phyloP scores from a whole-genome alignment of 2,888 invertebrate genomes.

The Disparrhopalites patrizii region DNA sequence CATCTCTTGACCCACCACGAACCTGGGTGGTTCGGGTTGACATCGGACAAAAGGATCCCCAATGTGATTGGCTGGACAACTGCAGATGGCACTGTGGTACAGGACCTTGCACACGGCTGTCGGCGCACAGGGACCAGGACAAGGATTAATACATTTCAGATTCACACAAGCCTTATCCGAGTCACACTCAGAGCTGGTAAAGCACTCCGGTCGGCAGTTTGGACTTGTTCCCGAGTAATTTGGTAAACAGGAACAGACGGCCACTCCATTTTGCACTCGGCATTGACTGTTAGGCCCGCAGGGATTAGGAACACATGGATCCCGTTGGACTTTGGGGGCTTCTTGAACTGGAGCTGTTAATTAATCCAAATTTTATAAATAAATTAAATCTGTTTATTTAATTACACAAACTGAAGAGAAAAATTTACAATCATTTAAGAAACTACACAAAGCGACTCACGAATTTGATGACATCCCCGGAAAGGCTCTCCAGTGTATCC shows the following conservation, averaged over 20 bases:
- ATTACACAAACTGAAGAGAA: not conserved
- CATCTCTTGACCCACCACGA: slow-evolving; percentile 40
- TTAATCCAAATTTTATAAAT: not conserved
- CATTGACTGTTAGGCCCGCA: slow-evolving; percentile 67
- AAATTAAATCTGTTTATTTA: not conserved
- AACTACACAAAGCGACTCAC: no score
- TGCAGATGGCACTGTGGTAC: slow-evolving; percentile 50
- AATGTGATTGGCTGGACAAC: slow-evolving; percentile 48
- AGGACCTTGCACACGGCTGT: slow-evolving; percentile 57
- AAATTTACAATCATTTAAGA: slow-evolving; percentile 16
- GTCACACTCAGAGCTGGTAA: slow-evolving; percentile 49
- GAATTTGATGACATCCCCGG: slow-evolving; percentile 55
- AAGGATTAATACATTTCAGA: slow-evolving; percentile 50
- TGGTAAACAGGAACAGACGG: slow-evolving; percentile 62
- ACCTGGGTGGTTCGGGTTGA: slow-evolving; percentile 48
- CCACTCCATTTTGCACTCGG: slow-evolving; percentile 59
- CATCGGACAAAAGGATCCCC: slow-evolving; percentile 54
- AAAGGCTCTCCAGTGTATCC: slow-evolving; percentile 75
- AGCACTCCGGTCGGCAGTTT: slow-evolving; percentile 50
- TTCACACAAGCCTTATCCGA: slow-evolving; percentile 49
- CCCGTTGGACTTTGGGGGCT: slow-evolving; percentile 27
- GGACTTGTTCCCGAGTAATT: slow-evolving; percentile 63
- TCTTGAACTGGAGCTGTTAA: slow-evolving; percentile 6
- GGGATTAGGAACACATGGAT: slow-evolving; percentile 54
- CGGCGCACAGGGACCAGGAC: slow-evolving; percentile 57